Evolutionary conservation across 2,113 vertebrate species (phyloP).

Genomic region (Odontesthes bonariensis): DNA sequence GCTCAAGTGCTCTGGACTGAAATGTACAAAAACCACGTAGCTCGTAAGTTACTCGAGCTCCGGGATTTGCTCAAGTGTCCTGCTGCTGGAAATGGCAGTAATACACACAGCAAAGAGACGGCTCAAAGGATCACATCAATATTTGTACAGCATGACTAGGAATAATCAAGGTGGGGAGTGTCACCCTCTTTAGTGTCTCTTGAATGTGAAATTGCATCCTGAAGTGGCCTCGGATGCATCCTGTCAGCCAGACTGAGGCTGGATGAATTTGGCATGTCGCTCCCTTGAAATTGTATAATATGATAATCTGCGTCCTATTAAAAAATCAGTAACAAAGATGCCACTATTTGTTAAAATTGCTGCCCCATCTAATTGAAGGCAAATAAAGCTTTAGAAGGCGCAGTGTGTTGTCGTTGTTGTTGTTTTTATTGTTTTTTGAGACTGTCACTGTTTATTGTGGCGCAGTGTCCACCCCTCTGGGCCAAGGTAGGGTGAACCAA

Average conservation of each 20-base stretch:
- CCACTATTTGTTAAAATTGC: not conserved
- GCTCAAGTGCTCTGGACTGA: constrained; percentile 86
- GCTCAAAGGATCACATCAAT: constrained; percentile 98
- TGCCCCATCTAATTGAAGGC: not conserved
- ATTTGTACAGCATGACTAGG: constrained; percentile 99
- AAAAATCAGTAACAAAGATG: constrained; percentile 43
- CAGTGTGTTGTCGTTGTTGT: constrained; percentile 1
- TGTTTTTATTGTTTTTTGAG: constrained; percentile 43
- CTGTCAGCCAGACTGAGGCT: constrained; percentile 79
- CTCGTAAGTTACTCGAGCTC: constrained; percentile 85
- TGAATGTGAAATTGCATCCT: constrained; percentile 89
- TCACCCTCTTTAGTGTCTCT: constrained; percentile 88
- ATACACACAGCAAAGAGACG: constrained; percentile 88
- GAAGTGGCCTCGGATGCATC: constrained; percentile 85
- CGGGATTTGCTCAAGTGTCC: constrained; percentile 91
- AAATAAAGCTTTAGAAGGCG: not conserved
- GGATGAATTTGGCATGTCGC: constrained; percentile 73
- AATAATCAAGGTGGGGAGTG: constrained; percentile 95
- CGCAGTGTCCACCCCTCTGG: constrained; percentile 97
- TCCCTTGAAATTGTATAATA: constrained; percentile 61
- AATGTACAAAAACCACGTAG: constrained; percentile 84
- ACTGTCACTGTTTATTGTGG: constrained; percentile 52
- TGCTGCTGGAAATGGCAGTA: constrained; percentile 87
- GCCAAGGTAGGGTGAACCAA: constrained; percentile 98
- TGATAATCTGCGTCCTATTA: constrained; percentile 60